A percentile compares a stretch with the other conserved stretches of the same genome.
phyloP scores from a whole-genome alignment of 2,113 vertebrate genomes.

The Gopherus flavomarginatus region DNA sequence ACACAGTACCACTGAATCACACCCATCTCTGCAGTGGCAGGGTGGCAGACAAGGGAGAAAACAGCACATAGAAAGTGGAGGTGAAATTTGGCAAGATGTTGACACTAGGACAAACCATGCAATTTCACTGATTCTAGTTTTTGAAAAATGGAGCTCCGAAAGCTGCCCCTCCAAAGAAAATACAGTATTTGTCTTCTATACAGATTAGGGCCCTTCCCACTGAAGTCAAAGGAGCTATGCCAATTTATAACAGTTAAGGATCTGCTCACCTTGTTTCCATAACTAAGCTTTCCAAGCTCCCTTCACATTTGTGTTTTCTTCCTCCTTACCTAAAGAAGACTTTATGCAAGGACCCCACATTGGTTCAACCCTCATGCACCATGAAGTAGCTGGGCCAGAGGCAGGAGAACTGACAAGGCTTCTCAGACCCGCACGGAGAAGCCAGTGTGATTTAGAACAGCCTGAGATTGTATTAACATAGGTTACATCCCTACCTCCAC shows the following conservation, averaged over 20 bases:
- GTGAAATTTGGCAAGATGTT: neutral
- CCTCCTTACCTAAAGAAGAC: neutral
- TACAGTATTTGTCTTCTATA: neutral
- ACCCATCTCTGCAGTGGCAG: neutral
- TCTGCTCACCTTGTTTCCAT: neutral
- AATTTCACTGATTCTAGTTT: neutral
- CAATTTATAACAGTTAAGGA: neutral
- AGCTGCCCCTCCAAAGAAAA: neutral
- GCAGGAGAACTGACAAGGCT: neutral
- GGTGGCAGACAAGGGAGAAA: neutral
- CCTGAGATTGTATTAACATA: neutral
- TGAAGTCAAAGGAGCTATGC: neutral
- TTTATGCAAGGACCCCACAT: neutral
- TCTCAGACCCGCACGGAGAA: neutral
- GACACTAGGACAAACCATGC: neutral
- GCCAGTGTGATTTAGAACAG: neutral
- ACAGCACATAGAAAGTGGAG: rapidly evolving
- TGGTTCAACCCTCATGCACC: neutral
- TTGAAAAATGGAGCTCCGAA: neutral
- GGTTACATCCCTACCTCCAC: neutral
- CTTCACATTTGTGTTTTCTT: neutral
- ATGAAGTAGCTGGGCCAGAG: neutral
- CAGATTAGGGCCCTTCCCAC: rapidly evolving
- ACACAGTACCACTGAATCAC: neutral
- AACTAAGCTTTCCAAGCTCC: neutral